Evolutionary conservation across 2,888 invertebrate species (phyloP), one percentile per base, ranked within the genome.

Genomic region (Drosophila colorata): DNA sequence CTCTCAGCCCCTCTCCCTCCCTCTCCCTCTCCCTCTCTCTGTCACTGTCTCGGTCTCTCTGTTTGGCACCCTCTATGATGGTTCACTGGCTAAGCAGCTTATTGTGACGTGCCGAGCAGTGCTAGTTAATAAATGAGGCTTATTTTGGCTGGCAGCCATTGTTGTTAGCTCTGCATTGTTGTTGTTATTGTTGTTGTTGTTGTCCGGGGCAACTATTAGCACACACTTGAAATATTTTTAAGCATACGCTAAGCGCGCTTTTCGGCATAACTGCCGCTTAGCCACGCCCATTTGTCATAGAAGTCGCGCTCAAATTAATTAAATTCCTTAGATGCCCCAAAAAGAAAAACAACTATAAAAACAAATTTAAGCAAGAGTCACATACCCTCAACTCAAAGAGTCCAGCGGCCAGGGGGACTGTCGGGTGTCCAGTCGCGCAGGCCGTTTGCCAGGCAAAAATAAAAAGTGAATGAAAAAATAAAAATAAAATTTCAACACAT

Each of bases 261-360:
- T 78, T 78, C 78, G 68, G 80, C 78, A 78, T 74, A 78, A 78
- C 79, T 69, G 66, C 65, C 57, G 75, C 75, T 64, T 60, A 60
- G 76, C 63, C 86, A 87, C 87, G 87, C 88, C 86, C 87, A 74
- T 79, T 73, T 79, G 82, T 77, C 87, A 87, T 79, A 87, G 87
- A 85, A 87, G 69, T 79, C 70, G 75, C 69, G 71, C 67, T 74
- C 66, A 75, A 87, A 87, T 88, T 88, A 87, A 88, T 88, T 88
- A 85, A 87, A 88, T 87, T 88, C 85, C 89, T 81, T 65, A 75
- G 74, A 76, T 71, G 73, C 56, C 63, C 63, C 68, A 71, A 58
- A 40, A 41, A 43, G n/a, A 51, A 14, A 55, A 57, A 14, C 20
- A 61, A 7, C 43, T 53, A 14, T n/a, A 57, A 37, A 51, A 43